phyloP scores from a whole-genome alignment of 30 jellyfish, hydroid and myxozoan species.

The Hydra vulgaris region DNA sequence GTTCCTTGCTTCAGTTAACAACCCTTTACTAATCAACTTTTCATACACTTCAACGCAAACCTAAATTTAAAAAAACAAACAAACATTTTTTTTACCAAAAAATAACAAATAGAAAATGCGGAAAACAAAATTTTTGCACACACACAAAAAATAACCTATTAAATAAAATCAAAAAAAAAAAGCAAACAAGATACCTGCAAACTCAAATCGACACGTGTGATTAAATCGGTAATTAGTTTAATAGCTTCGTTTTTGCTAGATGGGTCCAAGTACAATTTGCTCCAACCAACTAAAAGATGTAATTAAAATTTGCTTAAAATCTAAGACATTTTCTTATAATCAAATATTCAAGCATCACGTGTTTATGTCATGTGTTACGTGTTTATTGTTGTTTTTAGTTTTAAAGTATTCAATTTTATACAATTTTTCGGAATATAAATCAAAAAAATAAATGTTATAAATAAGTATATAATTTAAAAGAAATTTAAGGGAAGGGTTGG shows the following conservation, averaged over 20 bases:
- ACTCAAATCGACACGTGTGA: slow-evolving; percentile 30
- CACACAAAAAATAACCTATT: too few relatives aligned
- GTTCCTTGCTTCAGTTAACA: background rate
- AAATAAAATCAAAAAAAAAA: too few relatives aligned
- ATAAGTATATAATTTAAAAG: too few relatives aligned
- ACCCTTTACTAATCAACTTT: background rate
- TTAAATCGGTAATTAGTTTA: slow-evolving; percentile 25
- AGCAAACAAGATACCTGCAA: slow-evolving; percentile 51
- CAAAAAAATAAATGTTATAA: too few relatives aligned
- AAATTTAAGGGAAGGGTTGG: too few relatives aligned
- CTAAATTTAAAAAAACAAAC: slow-evolving; percentile 1
- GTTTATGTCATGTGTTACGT: too few relatives aligned
- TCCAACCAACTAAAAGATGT: slow-evolving; percentile 33
- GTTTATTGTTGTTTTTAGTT: too few relatives aligned
- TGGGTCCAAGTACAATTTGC: slow-evolving; percentile 30
- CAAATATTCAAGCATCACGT: background rate
- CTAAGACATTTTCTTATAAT: background rate
- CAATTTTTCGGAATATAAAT: too few relatives aligned
- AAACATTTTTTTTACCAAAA: too few relatives aligned
- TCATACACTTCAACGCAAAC: slow-evolving; percentile 19
- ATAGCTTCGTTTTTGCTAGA: slow-evolving; percentile 29
- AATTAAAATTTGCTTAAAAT: background rate
- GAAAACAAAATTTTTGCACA: too few relatives aligned
- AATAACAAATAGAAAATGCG: too few relatives aligned
- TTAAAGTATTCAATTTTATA: too few relatives aligned